Base-by-base conservation (phyloP, 2,888 invertebrate species). In the Sinodicranocentrus sp. region DNA sequence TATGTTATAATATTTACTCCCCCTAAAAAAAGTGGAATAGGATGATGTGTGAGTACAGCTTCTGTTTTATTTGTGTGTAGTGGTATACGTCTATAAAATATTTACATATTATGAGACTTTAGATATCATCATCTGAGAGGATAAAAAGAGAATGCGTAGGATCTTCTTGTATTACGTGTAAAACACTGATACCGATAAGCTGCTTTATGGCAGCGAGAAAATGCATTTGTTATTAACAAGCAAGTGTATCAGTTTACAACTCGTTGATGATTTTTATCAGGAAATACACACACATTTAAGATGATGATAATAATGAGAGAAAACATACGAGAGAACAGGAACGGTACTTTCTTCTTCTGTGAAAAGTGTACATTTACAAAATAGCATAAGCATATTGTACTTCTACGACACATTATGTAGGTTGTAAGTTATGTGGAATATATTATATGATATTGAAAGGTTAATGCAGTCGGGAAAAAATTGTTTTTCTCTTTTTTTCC, bases 261-360 rank as follows among this genome's bases (percentile, higher is more conserved):
- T 39, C 5, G 39, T 5, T 39, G 13, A 39, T 8, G 13, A 39
- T 39, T 5, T 39, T 5, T 39, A 39, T 39, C 6, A 39, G 5
- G 13, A 39, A 39, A 39, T 39, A 13, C 13, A 39, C 39, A 39
- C 39, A 39, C 5, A 39, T 39, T 39, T 39, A 39, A 5, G 5
- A 39, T 13, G 39, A 8, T 8, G 5, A 8, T 39, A 39, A 5
- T 39, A 8, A 39, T 13, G 52, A 52, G 3, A 52, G 3, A n/a
- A n/a, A 57, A 21, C 15, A 57, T 19, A 57, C 19, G 15, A 65
- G 21, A 67, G 67, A 15, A 68, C 48, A 68, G 68, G 63, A 79
- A 79, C 71, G 79, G 63, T 79, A 79, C 68, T 78, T 70, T 79
- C 79, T 71, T 71, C 71, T 63, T 71, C 71, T 79, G 71, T 71